Base-by-base conservation (phyloP, 2,888 invertebrate genomes). In the Vanessa cardui region DNA sequence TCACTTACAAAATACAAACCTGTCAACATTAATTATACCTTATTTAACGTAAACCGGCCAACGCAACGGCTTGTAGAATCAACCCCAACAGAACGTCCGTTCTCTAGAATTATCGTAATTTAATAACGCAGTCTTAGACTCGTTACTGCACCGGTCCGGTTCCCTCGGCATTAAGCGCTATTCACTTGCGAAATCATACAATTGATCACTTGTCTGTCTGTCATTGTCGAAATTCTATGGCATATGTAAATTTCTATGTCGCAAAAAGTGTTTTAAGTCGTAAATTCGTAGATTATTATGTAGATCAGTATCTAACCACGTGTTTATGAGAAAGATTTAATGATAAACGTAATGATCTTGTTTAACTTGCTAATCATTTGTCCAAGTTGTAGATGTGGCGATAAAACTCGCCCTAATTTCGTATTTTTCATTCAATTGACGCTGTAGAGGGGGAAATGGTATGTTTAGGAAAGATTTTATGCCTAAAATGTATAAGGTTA, bases 281-380 rank as follows among this genome's bases (percentile, higher is more conserved):
- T 82, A 83, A 82, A 84, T 83, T 78, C 75, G 69, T 72, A 70
- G 69, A 67, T 39, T 56, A 56, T 39, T 68, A 68, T 77, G 77
- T 80, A 85, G 86, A 87, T 88, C 69, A 58, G 62, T 82, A 88
- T 89, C 87, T 73, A 68, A 78, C 83, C 86, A 84, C 86, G 86
- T 87, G 86, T 80, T 76, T 75, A 71, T 83, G 76, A 75, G 76
- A 74, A 74, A 78, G 76, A 79, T 81, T 71, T 74, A 71, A 73
- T 76, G 79, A 78, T 78, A 77, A 71, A 64, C 71, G 71, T 85
- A 84, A 85, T 80, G 78, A 78, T 83, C 82, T 81, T 90, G 88
- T 90, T 91, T 89, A 88, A 90, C 90, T 90, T 89, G 89, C 83
- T 89, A 88, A 89, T 86, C 79, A 85, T 72, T 74, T 80, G 81